Percentiles rank a stretch among this genome's conserved stretches.
Evolutionary conservation across 2,888 invertebrate genomes (phyloP).

Genomic region (Trissoscelio sp.): DNA sequence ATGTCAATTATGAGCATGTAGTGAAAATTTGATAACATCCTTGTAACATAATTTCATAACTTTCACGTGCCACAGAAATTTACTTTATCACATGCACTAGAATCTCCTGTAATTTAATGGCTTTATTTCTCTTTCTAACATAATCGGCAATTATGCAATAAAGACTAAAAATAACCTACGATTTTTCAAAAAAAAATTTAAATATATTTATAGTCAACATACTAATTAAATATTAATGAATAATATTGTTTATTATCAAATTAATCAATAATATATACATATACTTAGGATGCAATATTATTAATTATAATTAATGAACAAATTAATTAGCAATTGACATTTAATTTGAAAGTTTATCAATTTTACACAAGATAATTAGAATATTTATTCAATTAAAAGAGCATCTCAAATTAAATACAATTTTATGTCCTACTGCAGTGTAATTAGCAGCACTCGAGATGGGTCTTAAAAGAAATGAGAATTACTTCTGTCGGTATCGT

Average conservation of each 20-base stretch:
- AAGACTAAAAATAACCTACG: no score
- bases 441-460: slow-evolving; percentile 13
- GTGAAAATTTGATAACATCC: slow-evolving; percentile 40
- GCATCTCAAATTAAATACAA: slow-evolving; percentile 10
- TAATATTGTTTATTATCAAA: no score
- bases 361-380: neutral
- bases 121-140: slow-evolving; percentile 28
- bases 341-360: no score
- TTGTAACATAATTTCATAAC: slow-evolving; percentile 46
- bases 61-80: slow-evolving; percentile 40
- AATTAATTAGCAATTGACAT: no score
- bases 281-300: no score
- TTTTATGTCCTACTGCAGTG: neutral
- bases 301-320: no score
- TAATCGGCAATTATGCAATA: slow-evolving; percentile 6
- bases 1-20: slow-evolving; percentile 32
- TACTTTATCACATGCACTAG: slow-evolving; percentile 32
- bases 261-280: no score
- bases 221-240: no score
- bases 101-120: slow-evolving; percentile 31
- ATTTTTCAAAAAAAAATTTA: no score
- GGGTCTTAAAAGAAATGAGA: slow-evolving; percentile 16
- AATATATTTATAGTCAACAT: no score
- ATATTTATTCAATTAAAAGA: slow-evolving; percentile 11
- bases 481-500: slow-evolving; percentile 30